Conservation (phyloP, 1,140 invertebrate species). For the Diabrotica virgifera region DNA sequence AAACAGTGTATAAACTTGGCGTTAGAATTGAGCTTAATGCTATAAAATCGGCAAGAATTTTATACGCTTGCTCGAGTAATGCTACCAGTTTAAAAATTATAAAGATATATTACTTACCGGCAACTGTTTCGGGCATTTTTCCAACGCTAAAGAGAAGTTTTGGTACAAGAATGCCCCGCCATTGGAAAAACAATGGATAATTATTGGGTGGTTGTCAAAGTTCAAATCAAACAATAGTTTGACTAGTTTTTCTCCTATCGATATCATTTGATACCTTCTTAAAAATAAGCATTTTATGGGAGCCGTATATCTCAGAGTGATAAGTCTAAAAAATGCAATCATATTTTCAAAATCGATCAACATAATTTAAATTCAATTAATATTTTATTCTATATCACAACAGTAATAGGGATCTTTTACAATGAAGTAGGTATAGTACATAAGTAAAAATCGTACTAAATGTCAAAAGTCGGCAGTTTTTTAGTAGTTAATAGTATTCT, state of each 20-base stretch:
- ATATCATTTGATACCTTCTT: slow-evolving; percentile 58
- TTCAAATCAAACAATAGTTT: slow-evolving; percentile 65
- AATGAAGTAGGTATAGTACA: not conserved
- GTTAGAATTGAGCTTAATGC: too few species aligned
- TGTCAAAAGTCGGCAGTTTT: not conserved
- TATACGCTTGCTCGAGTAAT: too few species aligned
- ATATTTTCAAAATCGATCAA: too few species aligned
- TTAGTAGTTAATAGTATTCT: too few species aligned
- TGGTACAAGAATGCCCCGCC: slow-evolving; percentile 70
- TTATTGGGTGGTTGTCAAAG: slow-evolving; percentile 67
- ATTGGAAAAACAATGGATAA: slow-evolving; percentile 80
- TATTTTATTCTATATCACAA: too few species aligned
- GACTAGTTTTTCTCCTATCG: slow-evolving; percentile 64
- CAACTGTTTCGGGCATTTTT: slow-evolving; percentile 50
- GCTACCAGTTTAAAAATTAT: too few species aligned
- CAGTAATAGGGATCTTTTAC: too few species aligned
- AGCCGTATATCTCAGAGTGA: slow-evolving; percentile 70
- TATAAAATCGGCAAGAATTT: too few species aligned
- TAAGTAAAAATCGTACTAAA: not conserved
- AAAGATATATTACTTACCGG: slow-evolving; percentile 40
- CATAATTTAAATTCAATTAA: too few species aligned
- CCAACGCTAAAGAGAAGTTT: slow-evolving; percentile 59
- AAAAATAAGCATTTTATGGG: slow-evolving; percentile 66
- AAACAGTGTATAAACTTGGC: too few species aligned
- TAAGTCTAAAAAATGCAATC: slow-evolving; percentile 55